Percentiles rank a stretch among this genome's conserved stretches.
These are phyloP conservation scores for Gavia stellata DNA, from an alignment of 2,113 vertebrate genomes.

Conservation along the genomic window DNA sequence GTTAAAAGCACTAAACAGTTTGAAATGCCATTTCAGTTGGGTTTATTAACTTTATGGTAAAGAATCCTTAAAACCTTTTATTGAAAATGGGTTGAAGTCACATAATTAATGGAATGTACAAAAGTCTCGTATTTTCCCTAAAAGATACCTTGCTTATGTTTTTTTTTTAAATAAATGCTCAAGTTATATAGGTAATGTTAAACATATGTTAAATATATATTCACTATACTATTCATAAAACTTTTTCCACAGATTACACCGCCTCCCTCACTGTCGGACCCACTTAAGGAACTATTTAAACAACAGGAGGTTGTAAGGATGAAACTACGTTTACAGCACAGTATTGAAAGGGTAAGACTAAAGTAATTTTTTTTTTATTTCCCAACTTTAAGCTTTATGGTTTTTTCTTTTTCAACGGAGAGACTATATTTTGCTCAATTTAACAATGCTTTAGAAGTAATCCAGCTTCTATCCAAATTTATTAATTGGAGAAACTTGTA, in stretches of 20 bases:
- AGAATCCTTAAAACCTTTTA: background rate
- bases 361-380: background rate
- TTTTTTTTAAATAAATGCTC: background rate
- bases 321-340: conserved; percentile 96
- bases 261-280: conserved; percentile 92
- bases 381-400: background rate
- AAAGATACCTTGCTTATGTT: background rate
- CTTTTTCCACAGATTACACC: conserved; percentile 87
- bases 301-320: conserved; percentile 97
- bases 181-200: background rate
- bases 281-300: conserved; percentile 96
- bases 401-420: background rate
- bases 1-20: background rate
- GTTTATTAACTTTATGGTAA: background rate
- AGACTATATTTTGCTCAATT: background rate
- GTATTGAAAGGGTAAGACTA: conserved; percentile 89
- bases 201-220: background rate
- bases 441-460: background rate
- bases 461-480: background rate
- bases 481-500: background rate
- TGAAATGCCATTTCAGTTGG: background rate
- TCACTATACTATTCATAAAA: background rate
- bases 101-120: background rate
- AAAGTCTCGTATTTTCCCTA: background rate
- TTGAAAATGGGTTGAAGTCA: background rate